Conservation (phyloP, 2,797 vertebrate species). For the Nannoperca obscura region DNA sequence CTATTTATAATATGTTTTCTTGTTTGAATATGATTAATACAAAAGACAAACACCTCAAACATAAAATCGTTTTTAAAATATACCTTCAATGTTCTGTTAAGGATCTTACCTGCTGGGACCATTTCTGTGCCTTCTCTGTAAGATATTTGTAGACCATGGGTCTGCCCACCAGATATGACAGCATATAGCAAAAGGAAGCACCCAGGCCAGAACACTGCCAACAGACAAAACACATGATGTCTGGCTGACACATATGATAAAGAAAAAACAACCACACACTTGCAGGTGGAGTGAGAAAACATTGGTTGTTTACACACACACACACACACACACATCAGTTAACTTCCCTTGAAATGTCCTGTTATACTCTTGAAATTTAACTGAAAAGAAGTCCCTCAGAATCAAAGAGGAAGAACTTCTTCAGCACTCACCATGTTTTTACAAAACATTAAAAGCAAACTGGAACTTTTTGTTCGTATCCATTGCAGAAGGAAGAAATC, state of each 20-base stretch:
- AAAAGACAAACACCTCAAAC: not conserved
- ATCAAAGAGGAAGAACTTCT: not conserved
- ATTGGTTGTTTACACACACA: not conserved
- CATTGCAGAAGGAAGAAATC: not conserved
- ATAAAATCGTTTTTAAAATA: not conserved
- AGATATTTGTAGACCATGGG: slow-evolving; percentile 97
- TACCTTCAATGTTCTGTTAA: not conserved
- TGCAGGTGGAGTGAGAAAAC: not conserved
- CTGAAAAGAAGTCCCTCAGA: not conserved
- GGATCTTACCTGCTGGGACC: slow-evolving; percentile 95
- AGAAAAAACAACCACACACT: not conserved
- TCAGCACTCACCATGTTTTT: not conserved
- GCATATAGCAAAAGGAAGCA: slow-evolving; percentile 97
- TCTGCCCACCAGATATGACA: slow-evolving; percentile 96
- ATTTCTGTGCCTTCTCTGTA: slow-evolving; percentile 95
- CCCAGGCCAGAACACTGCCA: slow-evolving; percentile 96
- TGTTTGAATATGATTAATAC: no score
- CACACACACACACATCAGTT: not conserved
- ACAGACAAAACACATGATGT: slow-evolving; percentile 37
- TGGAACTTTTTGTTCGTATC: not conserved
- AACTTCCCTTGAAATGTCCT: not conserved
- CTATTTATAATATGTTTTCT: no score
- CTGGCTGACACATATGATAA: not conserved
- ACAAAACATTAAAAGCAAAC: not conserved
- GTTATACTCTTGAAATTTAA: not conserved